Base-by-base conservation (phyloP, 2,797 vertebrate genomes). In the Simalia tracyae region DNA sequence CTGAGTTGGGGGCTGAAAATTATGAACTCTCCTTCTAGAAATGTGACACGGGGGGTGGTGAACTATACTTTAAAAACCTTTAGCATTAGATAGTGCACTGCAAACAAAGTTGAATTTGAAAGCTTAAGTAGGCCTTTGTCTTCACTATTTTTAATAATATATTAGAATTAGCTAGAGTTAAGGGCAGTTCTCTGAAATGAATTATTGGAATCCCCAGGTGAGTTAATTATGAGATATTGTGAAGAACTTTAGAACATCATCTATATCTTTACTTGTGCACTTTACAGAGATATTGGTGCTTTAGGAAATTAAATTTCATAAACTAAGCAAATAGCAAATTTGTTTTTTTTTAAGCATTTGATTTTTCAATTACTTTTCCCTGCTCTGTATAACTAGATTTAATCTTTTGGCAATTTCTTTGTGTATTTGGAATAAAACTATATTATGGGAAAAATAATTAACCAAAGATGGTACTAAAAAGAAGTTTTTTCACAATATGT, bases 161-260 rank as follows among this genome's bases (percentile, higher is more conserved):
- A 95, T 95, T 96, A 97, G 97, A 96, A 97, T 97, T 98, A 97
- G 97, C 97, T 97, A 97, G 97, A 96, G 96, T 94, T 97, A 97
- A 97, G 97, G 97, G 96, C 97, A 96, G 96, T 96, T 97, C 97
- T 97, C 96, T 98, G 97, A 98, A 97, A 97, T 98, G 97, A 98
- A 97, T 97, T 97, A 98, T 94, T 97, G 95, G 97, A 93, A 96
- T 96, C 95, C 97, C 96, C 96, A 96, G 96, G 96, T 97, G 96
- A 97, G 94, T 97, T 97, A 97, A 97, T 97, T 96, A 96, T 97
- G 97, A 97, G 96, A 93, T 95, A 96, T 93, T 95, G 89, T 95
- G 91, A 95, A 97, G 96, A 96, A 97, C 93, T 97, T 97, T n/a
- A 91, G 93, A 95, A 95, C 92, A 92, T 81, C 57, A 94, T 93